Evolutionary conservation across 2,888 invertebrate genomes (phyloP).

Genomic region (Eulithis testata): DNA sequence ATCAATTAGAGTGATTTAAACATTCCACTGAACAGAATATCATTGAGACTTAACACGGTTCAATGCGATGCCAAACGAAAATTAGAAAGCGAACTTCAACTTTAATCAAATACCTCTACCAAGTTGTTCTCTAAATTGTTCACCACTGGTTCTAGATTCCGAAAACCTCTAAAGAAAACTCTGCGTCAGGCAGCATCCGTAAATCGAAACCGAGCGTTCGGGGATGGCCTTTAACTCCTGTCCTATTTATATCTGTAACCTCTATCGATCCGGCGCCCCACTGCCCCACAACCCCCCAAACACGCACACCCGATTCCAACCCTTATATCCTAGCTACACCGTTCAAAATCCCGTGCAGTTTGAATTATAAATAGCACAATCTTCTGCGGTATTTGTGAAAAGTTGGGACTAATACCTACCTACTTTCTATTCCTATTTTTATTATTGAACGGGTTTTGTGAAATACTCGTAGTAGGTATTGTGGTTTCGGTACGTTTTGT

Average conservation of each 20-base stretch:
- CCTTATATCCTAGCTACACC: conserved; percentile 55
- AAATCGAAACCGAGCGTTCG: conserved; percentile 74
- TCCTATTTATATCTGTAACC: conserved; percentile 80
- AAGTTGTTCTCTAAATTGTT: too few relatives aligned
- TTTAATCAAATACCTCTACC: not conserved
- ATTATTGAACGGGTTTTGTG: conserved; percentile 32
- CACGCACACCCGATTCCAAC: conserved; percentile 56
- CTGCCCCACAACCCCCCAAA: conserved; percentile 73
- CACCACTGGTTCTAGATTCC: not conserved
- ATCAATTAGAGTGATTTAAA: too few relatives aligned
- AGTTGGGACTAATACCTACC: conserved; percentile 29
- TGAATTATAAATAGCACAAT: conserved; percentile 64
- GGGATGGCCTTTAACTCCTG: conserved; percentile 66
- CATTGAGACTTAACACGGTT: not conserved
- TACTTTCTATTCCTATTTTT: conserved; percentile 43
- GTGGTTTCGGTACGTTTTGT: not conserved
- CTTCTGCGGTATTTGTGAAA: conserved; percentile 57
- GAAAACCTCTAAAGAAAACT: not conserved
- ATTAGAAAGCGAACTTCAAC: not conserved
- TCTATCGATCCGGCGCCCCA: conserved; percentile 80
- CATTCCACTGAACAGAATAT: not conserved
- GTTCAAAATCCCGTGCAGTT: conserved; percentile 54
- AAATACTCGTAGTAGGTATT: conserved; percentile 13
- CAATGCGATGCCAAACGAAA: not conserved
- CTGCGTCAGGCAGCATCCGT: conserved; percentile 46